Evolutionary conservation across 1,140 invertebrate genomes (phyloP).

Genomic region (Bombus waltoni): DNA sequence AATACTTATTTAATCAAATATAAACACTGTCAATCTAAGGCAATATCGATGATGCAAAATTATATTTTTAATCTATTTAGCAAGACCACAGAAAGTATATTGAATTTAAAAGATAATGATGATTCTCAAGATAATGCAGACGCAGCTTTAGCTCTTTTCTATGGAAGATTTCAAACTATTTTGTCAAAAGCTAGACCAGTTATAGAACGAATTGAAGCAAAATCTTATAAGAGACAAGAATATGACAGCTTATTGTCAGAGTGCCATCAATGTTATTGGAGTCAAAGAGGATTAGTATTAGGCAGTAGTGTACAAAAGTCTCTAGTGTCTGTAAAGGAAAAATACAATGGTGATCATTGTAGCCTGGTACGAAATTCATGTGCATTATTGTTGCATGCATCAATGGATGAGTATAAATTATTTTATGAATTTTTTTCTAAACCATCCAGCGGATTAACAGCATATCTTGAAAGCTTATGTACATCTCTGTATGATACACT

Average conservation of each 20-base stretch:
- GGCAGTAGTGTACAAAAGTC: conserved; percentile 90
- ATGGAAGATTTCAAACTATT: conserved; percentile 96
- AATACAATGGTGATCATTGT: conserved; percentile 92
- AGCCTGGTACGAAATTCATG: conserved; percentile 93
- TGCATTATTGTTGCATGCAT: conserved; percentile 94
- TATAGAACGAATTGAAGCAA: conserved; percentile 91
- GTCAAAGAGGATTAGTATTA: conserved; percentile 88
- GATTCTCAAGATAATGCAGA: conserved; percentile 83
- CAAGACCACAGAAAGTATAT: conserved; percentile 89
- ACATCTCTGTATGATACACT: conserved; percentile 95
- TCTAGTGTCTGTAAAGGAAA: conserved; percentile 83
- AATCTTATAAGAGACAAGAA: conserved; percentile 88
- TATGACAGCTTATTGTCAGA: conserved; percentile 91
- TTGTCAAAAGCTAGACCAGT: conserved; percentile 92
- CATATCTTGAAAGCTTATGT: conserved; percentile 93
- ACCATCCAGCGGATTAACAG: conserved; percentile 85
- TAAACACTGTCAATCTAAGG: conserved; percentile 90
- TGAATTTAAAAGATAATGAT: conserved; percentile 81
- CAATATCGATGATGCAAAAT: conserved; percentile 89
- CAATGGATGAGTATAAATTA: conserved; percentile 95
- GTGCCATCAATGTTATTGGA: conserved; percentile 93
- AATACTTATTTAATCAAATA: conserved; percentile 89
- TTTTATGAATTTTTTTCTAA: conserved; percentile 94
- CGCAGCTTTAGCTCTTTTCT: conserved; percentile 94
- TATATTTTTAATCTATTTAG: conserved; percentile 89